A percentile compares a stretch with the other conserved stretches of the same genome.
These are phyloP conservation scores for Orgyia antiqua DNA, from an alignment of 2,888 invertebrate species.

Conservation along the genomic window DNA sequence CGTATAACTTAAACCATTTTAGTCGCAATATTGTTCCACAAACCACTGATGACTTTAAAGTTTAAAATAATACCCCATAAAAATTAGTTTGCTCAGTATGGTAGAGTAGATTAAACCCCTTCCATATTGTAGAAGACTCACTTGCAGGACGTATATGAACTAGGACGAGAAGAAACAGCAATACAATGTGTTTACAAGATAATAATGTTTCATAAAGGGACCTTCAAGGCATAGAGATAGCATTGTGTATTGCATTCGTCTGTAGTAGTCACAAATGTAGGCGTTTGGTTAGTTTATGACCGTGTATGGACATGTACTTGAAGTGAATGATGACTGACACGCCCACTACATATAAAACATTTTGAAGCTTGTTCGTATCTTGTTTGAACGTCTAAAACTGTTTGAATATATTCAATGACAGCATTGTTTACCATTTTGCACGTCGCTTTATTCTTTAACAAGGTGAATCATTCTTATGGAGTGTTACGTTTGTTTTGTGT, in stretches of 20 bases:
- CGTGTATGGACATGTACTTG: constrained; percentile 31
- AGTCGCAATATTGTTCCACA: too few species aligned
- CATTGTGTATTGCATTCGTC: constrained; percentile 24
- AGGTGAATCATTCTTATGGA: neutral
- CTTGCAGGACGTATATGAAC: too few species aligned
- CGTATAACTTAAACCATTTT: too few species aligned
- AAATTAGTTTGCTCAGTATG: too few species aligned
- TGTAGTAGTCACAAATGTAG: constrained; percentile 32
- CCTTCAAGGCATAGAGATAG: constrained; percentile 21
- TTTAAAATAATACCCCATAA: too few species aligned
- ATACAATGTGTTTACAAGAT: too few species aligned
- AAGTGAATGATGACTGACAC: constrained; percentile 44
- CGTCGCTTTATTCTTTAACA: constrained; percentile 1
- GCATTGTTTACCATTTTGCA: constrained; percentile 2
- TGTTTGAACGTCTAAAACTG: constrained; percentile 14
- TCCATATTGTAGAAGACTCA: too few species aligned
- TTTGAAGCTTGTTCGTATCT: constrained; percentile 28
- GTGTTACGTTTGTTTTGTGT: too few species aligned
- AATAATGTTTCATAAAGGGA: too few species aligned
- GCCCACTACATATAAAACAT: constrained; percentile 35
- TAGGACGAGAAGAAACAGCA: too few species aligned
- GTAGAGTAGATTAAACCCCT: too few species aligned
- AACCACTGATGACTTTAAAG: too few species aligned
- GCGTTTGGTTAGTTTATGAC: constrained; percentile 36
- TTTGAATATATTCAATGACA: constrained; percentile 17